phyloP scores from a whole-genome alignment of 2,113 vertebrate species.

The Festucalex cinctus region DNA sequence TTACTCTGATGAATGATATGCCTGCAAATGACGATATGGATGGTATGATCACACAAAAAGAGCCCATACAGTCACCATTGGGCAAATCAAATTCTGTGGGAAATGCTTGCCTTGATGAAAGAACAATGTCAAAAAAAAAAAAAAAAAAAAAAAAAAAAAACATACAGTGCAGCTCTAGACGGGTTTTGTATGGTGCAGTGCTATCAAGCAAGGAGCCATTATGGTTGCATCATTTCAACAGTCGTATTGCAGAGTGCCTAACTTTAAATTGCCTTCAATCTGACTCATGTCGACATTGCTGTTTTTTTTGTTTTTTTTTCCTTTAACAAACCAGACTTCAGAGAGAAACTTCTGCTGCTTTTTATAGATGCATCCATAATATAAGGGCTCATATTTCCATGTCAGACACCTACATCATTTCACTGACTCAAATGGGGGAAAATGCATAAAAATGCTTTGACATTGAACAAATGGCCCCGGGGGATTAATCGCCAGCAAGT shows the following conservation, averaged over 20 bases:
- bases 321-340: neutral
- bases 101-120: neutral
- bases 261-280: neutral
- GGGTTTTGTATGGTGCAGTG: neutral
- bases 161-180: neutral
- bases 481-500: neutral
- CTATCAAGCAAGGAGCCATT: neutral
- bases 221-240: neutral
- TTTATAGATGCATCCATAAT: neutral
- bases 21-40: neutral
- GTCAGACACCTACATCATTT: neutral
- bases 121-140: neutral
- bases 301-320: no score
- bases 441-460: constrained; percentile 3
- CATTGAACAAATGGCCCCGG: neutral
- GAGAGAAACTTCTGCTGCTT: neutral
- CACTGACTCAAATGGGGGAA: neutral
- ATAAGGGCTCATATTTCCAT: neutral
- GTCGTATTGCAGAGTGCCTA: neutral
- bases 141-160: neutral
- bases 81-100: neutral
- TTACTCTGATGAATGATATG: neutral
- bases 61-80: no score
- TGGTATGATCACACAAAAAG: neutral
- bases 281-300: neutral